Evolutionary conservation across 2,888 invertebrate species (phyloP), one percentile per base, ranked within the genome.

Genomic region (Callyntrura guangdongensis): DNA sequence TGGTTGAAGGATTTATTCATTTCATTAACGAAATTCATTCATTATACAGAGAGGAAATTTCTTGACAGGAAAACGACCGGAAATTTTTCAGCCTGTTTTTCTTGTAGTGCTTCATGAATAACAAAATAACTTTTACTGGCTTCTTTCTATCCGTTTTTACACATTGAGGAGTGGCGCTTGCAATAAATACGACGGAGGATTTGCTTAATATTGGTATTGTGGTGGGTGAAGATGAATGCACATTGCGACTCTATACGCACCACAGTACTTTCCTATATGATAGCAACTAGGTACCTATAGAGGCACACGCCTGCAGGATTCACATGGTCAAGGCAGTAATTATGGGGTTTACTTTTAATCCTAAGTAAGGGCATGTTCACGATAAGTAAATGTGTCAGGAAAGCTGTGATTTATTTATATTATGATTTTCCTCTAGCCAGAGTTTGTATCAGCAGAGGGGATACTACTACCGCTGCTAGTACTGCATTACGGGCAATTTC

Each of bases 301-400:
- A 53, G n/a, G 59, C 59, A 83, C 67, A 69, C 69, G 49, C 17
- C 72, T 72, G 36, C 36, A 4, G 69, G 69, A 69, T 64, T 67
- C 69, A 85, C 86, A 67, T 82, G 90, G 90, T 90, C 90, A 90
- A 90, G 86, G 86, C 86, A 82, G 90, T 90, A 90, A 90, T 90
- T 90, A 90, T 25, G 17, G 83, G 77, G 67, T 89, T 89, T 89
- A 67, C 67, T 84, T 12, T 64, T 45, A 56, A 64, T 67, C 77
- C 47, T 83, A 89, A 82, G 67, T 86, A 61, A 82, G 25, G 72
- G 83, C 83, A 79, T 89, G 89, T 84, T 89, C 86, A 72, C 64
- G 90, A 90, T 85, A 86, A 90, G 90, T 90, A 90, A 86, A 86
- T 82, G 90, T 90, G 90, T 90, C 90, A 90, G 90, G 90, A 90